Conservation (phyloP, 2,797 vertebrate species). For the Mormyrus proboscirostris region DNA sequence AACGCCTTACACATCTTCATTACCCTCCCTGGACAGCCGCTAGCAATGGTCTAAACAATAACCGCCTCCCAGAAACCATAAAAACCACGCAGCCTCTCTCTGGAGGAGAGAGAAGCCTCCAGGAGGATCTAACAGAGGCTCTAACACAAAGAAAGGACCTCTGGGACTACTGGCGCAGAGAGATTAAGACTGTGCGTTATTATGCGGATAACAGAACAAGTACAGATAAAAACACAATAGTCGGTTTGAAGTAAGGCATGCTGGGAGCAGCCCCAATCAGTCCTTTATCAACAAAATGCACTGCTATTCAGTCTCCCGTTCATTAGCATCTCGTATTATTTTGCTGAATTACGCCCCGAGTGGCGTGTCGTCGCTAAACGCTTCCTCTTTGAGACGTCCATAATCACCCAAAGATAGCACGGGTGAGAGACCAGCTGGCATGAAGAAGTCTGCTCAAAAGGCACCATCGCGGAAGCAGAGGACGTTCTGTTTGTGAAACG, state of each 20-base stretch:
- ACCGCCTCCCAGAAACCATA: background rate
- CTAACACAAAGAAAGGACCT: background rate
- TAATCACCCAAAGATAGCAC: background rate
- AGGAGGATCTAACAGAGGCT: background rate
- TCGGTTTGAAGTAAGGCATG: background rate
- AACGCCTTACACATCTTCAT: background rate
- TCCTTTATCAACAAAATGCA: background rate
- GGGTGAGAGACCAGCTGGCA: conserved; percentile 4
- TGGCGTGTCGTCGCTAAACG: background rate
- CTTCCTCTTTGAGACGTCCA: background rate
- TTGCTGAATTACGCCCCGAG: background rate
- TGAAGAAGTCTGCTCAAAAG: background rate
- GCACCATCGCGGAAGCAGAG: background rate
- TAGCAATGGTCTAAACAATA: background rate
- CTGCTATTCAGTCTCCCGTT: background rate
- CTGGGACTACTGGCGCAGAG: background rate
- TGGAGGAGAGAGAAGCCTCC: background rate
- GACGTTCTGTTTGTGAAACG: background rate
- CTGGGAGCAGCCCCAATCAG: background rate
- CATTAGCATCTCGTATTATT: background rate
- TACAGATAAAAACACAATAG: conserved; percentile 1
- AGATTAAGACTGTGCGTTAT: background rate
- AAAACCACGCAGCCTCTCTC: background rate
- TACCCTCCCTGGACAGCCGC: background rate
- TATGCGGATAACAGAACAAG: background rate